Percentiles rank a stretch among this genome's conserved stretches.
Evolutionary conservation across 2,797 vertebrate genomes (phyloP).

Genomic region (Pelochelys cantorii): DNA sequence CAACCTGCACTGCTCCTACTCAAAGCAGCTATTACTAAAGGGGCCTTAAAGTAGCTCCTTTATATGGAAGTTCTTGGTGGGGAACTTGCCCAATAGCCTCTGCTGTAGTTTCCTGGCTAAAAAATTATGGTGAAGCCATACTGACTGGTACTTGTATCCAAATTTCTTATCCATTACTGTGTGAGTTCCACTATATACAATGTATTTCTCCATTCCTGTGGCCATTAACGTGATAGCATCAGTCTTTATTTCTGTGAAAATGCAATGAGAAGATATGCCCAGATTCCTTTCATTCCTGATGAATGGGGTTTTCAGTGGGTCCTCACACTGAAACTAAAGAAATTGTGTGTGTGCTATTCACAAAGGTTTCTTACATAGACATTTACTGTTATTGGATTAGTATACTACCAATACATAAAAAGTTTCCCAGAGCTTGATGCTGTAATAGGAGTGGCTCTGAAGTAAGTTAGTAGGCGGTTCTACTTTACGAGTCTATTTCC

Average conservation of each 20-base stretch:
- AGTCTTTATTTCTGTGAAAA: background rate
- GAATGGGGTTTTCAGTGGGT: background rate
- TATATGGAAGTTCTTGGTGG: too few relatives aligned
- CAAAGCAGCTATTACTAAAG: too few relatives aligned
- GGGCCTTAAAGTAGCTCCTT: too few relatives aligned
- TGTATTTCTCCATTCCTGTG: background rate
- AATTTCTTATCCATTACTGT: too few relatives aligned
- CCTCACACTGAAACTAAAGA: background rate
- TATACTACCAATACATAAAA: background rate
- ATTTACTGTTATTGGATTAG: background rate
- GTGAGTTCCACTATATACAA: background rate
- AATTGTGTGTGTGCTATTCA: background rate
- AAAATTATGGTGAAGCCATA: too few relatives aligned
- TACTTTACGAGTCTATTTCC: background rate
- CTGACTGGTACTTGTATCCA: too few relatives aligned
- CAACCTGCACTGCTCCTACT: too few relatives aligned
- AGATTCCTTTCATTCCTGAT: background rate
- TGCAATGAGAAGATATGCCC: background rate
- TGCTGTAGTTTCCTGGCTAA: too few relatives aligned
- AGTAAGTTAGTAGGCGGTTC: background rate
- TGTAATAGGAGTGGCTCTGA: background rate
- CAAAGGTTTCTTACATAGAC: background rate
- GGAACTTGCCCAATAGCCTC: too few relatives aligned
- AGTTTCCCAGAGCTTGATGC: background rate
- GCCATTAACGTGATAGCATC: background rate